A percentile compares a stretch with the other conserved stretches of the same genome.
These are phyloP conservation scores for Meandrusa payeni DNA, from an alignment of 2,888 invertebrate genomes.

Conservation along the genomic window DNA sequence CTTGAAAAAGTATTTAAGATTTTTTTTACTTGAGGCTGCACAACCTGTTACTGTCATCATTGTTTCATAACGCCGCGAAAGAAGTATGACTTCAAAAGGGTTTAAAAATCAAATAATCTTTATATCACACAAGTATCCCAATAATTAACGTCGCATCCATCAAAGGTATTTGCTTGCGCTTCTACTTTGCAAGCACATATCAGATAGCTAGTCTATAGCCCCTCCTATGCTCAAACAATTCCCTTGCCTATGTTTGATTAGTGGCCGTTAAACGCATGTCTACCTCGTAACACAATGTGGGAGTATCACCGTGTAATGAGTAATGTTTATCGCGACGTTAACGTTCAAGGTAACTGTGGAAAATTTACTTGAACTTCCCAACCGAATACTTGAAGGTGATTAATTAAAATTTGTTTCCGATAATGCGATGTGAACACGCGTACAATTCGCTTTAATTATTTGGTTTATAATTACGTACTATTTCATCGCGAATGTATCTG, in stretches of 20 bases:
- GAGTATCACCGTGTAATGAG: slow-evolving; percentile 45
- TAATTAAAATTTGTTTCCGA: slow-evolving; percentile 11
- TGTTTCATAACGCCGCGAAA: no score
- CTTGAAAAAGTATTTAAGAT: no score
- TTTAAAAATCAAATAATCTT: no score
- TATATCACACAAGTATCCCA: no score
- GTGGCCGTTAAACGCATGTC: slow-evolving; percentile 35
- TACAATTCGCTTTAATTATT: slow-evolving; percentile 1
- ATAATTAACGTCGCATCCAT: no score
- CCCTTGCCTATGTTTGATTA: slow-evolving; percentile 41
- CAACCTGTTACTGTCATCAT: no score
- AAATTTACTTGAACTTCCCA: slow-evolving; percentile 45
- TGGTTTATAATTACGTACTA: slow-evolving; percentile 1
- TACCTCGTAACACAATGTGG: slow-evolving; percentile 34
- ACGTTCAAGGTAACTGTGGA: slow-evolving; percentile 53
- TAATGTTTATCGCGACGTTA: slow-evolving; percentile 53
- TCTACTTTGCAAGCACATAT: slow-evolving; percentile 12
- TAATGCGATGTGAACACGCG: neutral
- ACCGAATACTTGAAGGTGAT: slow-evolving; percentile 23
- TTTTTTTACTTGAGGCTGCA: no score
- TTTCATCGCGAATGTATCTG: slow-evolving; percentile 1
- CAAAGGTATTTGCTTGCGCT: slow-evolving; percentile 9
- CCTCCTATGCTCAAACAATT: slow-evolving; percentile 33
- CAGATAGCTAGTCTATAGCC: slow-evolving; percentile 3
- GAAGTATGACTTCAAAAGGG: no score